Conservation (phyloP, 2,113 vertebrate species). For the Tachysurus vachellii region DNA sequence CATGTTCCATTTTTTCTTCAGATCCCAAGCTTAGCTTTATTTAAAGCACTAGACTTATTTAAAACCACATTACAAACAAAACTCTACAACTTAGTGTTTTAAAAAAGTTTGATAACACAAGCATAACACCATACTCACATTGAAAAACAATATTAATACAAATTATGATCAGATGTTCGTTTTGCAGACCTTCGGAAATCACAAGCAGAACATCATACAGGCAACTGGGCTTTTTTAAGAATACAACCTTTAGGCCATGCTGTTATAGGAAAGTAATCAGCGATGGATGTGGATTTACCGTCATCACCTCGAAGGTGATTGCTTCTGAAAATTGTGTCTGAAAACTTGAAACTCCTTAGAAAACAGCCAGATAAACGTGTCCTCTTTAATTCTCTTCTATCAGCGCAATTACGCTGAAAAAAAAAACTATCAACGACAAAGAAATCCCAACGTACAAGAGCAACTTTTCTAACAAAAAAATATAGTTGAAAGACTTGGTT, state of each 20-base stretch:
- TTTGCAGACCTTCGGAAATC: not conserved
- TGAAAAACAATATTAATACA: not conserved
- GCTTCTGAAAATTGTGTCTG: not conserved
- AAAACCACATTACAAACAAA: not conserved
- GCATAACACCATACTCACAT: not conserved
- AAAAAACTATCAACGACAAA: not conserved
- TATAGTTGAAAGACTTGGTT: slow-evolving; percentile 1
- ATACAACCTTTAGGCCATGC: not conserved
- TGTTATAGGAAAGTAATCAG: not conserved
- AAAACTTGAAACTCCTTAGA: not conserved
- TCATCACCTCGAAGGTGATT: not conserved
- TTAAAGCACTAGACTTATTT: not conserved
- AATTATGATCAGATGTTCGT: not conserved
- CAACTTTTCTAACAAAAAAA: slow-evolving; percentile 12
- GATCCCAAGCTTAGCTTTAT: not conserved
- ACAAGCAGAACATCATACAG: not conserved
- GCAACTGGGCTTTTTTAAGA: not conserved
- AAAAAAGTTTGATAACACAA: not conserved
- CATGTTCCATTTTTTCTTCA: not conserved
- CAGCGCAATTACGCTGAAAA: not conserved
- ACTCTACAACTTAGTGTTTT: not conserved
- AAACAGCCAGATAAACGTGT: not conserved
- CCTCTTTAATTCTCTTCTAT: not conserved
- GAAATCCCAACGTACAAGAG: slow-evolving; percentile 18
- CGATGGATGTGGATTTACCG: not conserved